phyloP scores from a whole-genome alignment of 1,140 invertebrate genomes.

The Nymphalis io region DNA sequence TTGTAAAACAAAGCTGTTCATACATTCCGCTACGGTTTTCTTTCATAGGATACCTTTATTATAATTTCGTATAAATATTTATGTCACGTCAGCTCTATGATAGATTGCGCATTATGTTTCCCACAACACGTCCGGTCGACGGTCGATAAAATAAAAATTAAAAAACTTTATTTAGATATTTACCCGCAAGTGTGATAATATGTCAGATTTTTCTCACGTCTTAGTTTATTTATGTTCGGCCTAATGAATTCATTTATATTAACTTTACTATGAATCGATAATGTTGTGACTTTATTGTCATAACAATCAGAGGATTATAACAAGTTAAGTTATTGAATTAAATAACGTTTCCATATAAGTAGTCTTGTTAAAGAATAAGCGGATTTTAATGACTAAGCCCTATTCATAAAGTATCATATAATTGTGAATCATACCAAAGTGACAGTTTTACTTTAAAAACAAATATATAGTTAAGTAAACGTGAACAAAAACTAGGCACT shows the following conservation, averaged over 20 bases:
- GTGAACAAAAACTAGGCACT: background rate
- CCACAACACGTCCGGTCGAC: constrained; percentile 41
- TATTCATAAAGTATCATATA: constrained; percentile 6
- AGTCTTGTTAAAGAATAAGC: constrained; percentile 1
- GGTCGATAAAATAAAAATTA: constrained; percentile 54
- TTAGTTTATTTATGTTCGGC: constrained; percentile 34
- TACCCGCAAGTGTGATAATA: constrained; percentile 51
- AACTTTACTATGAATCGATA: constrained; percentile 20
- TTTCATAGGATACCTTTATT: constrained; percentile 28
- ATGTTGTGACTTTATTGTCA: constrained; percentile 16
- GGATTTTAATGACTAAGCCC: constrained; percentile 14
- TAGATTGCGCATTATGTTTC: constrained; percentile 48
- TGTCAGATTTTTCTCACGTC: constrained; percentile 72
- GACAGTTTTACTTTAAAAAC: background rate
- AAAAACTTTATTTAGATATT: constrained; percentile 53
- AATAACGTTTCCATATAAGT: constrained; percentile 12
- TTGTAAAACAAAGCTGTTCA: constrained; percentile 13
- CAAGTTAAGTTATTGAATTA: constrained; percentile 1
- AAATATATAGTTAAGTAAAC: background rate
- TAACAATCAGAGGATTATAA: constrained; percentile 13
- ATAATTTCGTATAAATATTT: constrained; percentile 40
- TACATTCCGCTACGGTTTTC: constrained; percentile 19
- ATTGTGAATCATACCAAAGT: constrained; percentile 11
- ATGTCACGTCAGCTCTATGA: constrained; percentile 37
- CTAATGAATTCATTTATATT: constrained; percentile 35